phyloP scores from a whole-genome alignment of 2,888 invertebrate genomes.

The Steinernema hermaphroditum region DNA sequence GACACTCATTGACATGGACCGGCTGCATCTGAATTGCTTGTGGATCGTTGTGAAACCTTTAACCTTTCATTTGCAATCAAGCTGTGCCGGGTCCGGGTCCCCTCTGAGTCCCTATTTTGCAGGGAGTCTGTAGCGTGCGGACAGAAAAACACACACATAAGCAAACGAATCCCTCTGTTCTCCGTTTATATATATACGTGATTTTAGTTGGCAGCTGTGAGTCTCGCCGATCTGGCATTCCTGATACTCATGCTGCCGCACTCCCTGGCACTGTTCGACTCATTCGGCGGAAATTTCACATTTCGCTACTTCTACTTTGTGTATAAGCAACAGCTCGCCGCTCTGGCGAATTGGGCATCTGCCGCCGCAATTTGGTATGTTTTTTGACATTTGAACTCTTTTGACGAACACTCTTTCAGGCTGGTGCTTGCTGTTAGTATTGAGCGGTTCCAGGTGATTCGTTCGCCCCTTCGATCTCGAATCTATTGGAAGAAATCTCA shows the following conservation, averaged over 20 bases:
- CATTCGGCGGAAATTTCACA: slow-evolving; percentile 34
- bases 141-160: no score
- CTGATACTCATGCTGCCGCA: slow-evolving; percentile 51
- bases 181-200: no score
- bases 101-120: no score
- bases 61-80: no score
- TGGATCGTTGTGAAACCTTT: no score
- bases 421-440: slow-evolving; percentile 64
- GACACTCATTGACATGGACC: no score
- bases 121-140: no score
- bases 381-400: not conserved
- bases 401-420: slow-evolving; percentile 44
- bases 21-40: no score
- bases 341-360: slow-evolving; percentile 65
- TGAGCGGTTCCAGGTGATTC: slow-evolving; percentile 59
- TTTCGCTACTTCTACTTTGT: slow-evolving; percentile 61
- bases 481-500: slow-evolving; percentile 59
- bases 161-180: no score
- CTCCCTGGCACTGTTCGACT: slow-evolving; percentile 44
- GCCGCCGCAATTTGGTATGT: slow-evolving; percentile 63
- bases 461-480: slow-evolving; percentile 59
- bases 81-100: no score
- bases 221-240: slow-evolving; percentile 61
- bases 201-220: slow-evolving; percentile 63
- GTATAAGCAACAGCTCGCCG: slow-evolving; percentile 58